These are phyloP conservation scores for Pentamera pediparva DNA, from an alignment of 53 echinoderm and acorn worm species.

Conservation along the genomic window DNA sequence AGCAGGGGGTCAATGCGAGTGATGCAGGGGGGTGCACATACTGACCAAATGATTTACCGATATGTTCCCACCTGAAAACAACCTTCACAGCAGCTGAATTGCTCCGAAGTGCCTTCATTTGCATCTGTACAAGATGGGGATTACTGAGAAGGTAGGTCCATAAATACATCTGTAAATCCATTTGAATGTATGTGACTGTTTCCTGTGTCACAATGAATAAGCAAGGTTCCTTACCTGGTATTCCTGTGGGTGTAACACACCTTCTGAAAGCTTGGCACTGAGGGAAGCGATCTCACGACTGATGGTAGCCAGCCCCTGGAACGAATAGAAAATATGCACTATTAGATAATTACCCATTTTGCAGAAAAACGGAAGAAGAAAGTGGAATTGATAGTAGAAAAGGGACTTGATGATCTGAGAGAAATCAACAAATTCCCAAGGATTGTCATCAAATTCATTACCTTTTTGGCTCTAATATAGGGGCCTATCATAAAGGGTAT, in stretches of 20 bases:
- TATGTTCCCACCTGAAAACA: too few relatives aligned
- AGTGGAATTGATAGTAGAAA: too few relatives aligned
- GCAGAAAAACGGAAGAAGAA: too few relatives aligned
- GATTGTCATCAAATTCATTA: neutral
- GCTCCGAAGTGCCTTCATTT: neutral
- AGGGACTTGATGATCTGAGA: neutral
- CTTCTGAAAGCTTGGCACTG: slow-evolving; percentile 54
- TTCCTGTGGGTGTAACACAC: slow-evolving; percentile 76
- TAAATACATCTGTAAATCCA: too few relatives aligned
- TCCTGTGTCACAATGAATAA: neutral
- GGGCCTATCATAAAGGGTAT: too few relatives aligned
- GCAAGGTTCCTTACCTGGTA: slow-evolving; percentile 72
- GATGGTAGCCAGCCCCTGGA: slow-evolving; percentile 70
- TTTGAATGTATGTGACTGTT: neutral
- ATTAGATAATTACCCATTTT: too few relatives aligned
- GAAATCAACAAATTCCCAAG: neutral
- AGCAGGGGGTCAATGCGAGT: too few relatives aligned
- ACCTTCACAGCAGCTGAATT: too few relatives aligned
- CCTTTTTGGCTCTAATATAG: too few relatives aligned
- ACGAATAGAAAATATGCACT: neutral
- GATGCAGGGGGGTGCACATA: too few relatives aligned
- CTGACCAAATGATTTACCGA: too few relatives aligned
- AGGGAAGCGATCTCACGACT: slow-evolving; percentile 59
- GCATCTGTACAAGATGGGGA: neutral
- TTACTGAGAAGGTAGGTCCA: too few relatives aligned